phyloP scores from a whole-genome alignment of 2,113 vertebrate species.

The Eulacestoma nigropectus region DNA sequence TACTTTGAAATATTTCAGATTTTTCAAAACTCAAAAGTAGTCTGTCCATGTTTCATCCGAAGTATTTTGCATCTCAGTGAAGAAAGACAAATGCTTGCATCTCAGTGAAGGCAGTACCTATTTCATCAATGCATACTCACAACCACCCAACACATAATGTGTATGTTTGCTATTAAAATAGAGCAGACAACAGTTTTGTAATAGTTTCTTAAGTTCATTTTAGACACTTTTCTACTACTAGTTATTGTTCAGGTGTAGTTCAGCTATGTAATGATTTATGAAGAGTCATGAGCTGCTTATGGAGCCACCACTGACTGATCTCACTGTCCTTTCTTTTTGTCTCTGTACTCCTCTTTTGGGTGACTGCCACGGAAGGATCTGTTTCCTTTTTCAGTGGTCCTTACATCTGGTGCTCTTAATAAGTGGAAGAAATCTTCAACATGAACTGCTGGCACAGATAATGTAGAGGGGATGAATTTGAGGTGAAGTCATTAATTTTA shows the following conservation, averaged over 20 bases:
- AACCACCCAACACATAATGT: neutral
- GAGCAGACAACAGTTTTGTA: neutral
- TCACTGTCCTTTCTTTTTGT: neutral
- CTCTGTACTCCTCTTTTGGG: neutral
- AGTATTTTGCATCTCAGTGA: neutral
- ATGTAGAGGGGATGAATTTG: neutral
- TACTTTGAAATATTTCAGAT: neutral
- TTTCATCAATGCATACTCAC: neutral
- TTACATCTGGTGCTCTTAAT: neutral
- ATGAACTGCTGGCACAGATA: neutral
- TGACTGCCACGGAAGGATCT: neutral
- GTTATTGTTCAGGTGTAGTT: neutral
- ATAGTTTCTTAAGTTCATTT: neutral
- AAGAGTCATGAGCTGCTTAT: neutral
- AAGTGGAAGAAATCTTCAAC: neutral
- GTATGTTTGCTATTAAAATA: neutral
- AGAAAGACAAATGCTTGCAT: neutral
- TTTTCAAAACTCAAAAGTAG: neutral
- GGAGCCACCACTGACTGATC: neutral
- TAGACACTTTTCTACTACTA: neutral
- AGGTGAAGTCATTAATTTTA: neutral
- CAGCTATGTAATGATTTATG: neutral
- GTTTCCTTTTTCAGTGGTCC: neutral
- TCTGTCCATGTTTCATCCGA: neutral
- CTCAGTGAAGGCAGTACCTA: neutral